Conservation (phyloP, 92 coral and sea anemone genomes). For the Galaxea fascicularis region DNA sequence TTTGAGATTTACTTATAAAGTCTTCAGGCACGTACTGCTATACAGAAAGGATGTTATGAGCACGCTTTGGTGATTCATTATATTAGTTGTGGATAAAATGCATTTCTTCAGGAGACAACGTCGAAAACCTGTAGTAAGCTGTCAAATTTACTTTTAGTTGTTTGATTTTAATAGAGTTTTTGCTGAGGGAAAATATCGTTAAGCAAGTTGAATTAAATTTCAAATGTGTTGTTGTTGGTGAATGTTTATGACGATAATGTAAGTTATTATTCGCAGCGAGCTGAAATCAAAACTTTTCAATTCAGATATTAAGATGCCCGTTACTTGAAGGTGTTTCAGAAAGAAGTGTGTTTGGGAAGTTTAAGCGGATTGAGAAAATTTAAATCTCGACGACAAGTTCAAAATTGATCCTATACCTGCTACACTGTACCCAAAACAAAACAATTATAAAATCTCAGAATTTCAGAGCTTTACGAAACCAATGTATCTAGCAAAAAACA, state of each 20-base stretch:
- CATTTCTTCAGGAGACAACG: constrained; percentile 1
- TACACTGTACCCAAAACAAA: too few species aligned
- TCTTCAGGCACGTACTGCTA: neutral
- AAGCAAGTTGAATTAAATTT: neutral
- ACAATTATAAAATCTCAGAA: too few species aligned
- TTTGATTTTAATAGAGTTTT: constrained; percentile 19
- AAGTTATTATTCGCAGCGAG: neutral
- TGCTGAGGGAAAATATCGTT: neutral
- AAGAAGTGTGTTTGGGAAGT: neutral
- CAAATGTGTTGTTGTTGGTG: neutral
- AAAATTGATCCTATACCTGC: too few species aligned
- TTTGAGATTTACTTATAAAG: constrained; percentile 2
- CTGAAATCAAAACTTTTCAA: neutral
- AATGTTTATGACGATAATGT: neutral
- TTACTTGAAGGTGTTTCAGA: neutral
- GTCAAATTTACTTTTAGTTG: neutral
- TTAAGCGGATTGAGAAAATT: neutral
- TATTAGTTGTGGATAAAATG: neutral
- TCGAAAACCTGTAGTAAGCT: neutral
- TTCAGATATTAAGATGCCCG: neutral
- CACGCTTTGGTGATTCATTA: neutral
- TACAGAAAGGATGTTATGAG: neutral
- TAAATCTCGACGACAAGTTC: neutral
- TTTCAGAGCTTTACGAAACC: neutral
- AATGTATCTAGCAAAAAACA: neutral